These are phyloP conservation scores for Harpagus bidentatus DNA, from an alignment of 2,113 vertebrate genomes.

Conservation along the genomic window DNA sequence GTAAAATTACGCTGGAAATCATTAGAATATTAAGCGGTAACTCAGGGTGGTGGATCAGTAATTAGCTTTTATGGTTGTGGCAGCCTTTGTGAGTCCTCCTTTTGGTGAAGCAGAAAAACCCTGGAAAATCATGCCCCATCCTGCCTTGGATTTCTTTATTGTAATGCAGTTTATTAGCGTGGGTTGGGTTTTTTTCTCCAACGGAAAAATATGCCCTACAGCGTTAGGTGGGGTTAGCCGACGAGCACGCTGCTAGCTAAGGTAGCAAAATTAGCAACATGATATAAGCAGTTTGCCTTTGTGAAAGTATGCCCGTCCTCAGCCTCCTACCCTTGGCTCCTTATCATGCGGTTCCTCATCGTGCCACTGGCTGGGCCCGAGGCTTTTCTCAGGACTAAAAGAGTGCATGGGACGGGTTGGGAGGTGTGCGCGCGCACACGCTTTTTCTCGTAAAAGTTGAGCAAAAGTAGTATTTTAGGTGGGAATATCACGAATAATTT, in stretches of 20 bases:
- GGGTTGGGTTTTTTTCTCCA: background rate
- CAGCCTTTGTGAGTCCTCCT: background rate
- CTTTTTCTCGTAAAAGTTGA: background rate
- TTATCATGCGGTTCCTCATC: rapidly evolving
- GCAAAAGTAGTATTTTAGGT: background rate
- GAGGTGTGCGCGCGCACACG: rapidly evolving
- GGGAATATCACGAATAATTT: no score
- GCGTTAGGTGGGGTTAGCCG: background rate
- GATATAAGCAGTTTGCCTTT: background rate
- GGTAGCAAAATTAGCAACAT: slow-evolving; percentile 9
- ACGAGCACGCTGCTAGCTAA: rapidly evolving
- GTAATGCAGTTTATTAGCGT: background rate
- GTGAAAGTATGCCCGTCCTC: background rate
- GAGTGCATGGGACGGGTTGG: rapidly evolving
- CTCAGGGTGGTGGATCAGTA: no score
- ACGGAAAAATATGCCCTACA: background rate
- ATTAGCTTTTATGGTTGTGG: background rate
- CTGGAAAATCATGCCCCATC: background rate
- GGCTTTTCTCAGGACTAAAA: background rate
- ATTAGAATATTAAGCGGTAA: no score
- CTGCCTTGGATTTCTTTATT: background rate
- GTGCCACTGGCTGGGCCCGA: background rate
- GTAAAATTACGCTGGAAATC: no score
- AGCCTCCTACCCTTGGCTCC: background rate
- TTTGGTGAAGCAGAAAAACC: background rate